Evolutionary conservation across 2,888 invertebrate genomes (phyloP), one percentile per base, ranked within the genome.

Genomic region (Apoda limacodes): DNA sequence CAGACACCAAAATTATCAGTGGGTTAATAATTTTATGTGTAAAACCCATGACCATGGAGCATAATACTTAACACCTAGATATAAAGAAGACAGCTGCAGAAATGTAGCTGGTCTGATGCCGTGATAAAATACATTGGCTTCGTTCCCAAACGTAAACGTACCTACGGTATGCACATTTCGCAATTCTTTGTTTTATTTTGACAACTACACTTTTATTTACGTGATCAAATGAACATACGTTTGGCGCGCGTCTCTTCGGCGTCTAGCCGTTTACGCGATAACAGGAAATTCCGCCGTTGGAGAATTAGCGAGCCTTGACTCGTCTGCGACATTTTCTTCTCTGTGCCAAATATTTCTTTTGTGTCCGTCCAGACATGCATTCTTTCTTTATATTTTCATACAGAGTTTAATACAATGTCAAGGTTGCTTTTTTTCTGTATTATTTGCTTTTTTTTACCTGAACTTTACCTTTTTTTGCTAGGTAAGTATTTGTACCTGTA

Each of bases 181-280:
- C 69, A 68, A 70, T 68, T 66, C 70, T 69, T 71, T 69, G 70
- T 68, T 64, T n/a, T n/a, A n/a, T n/a, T n/a, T n/a, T n/a, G n/a
- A n/a, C n/a, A n/a, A n/a, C n/a, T 5, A 17, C 7, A 17, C 7
- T 6, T 6, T 17, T 17, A 17, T 17, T 6, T 17, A 17, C 17
- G 17, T 17, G 17, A 17, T 17, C 5, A 17, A 6, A 17, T 7
- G 17, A 6, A 7, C 5, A 31, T n/a, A 17, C 54, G 52, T 54
- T 61, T 53, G 59, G 55, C 58, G 50, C 55, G 48, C 60, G 76
- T 76, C 76, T 78, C 67, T 65, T 56, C 68, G 51, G 48, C 60
- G 76, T 78, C 78, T 76, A 78, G 75, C 57, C 74, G 59, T 63
- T 65, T 60, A 64, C 60, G 53, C 58, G 48, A 56, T 53, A 55